Conservation (phyloP, 2,113 vertebrate genomes). For the Oreochromis niloticus region DNA sequence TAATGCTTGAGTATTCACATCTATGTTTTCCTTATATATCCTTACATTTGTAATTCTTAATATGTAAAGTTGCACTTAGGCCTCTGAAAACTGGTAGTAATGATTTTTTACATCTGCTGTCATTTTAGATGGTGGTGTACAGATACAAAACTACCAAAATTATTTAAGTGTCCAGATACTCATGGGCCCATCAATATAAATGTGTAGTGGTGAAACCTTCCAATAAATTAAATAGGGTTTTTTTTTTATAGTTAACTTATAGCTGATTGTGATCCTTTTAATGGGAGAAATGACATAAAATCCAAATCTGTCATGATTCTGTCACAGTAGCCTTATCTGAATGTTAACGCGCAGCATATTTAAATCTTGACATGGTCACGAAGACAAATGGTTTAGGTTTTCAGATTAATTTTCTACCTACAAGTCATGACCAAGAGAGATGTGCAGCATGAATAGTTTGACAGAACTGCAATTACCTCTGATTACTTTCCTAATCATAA, state of each 20-base stretch:
- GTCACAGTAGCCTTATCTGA: not conserved
- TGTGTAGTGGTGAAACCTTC: not conserved
- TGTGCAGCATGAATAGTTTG: conserved; percentile 33
- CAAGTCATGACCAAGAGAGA: conserved; percentile 31
- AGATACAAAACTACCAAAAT: not conserved
- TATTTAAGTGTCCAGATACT: not conserved
- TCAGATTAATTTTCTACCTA: conserved; percentile 15
- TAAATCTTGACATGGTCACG: not conserved
- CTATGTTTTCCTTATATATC: not conserved
- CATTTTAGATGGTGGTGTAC: not conserved
- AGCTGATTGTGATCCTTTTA: not conserved
- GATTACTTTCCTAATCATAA: conserved; percentile 58
- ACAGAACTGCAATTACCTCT: conserved; percentile 54
- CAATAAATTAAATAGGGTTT: not conserved
- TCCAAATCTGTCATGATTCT: not conserved
- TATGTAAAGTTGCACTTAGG: not conserved
- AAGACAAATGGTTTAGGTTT: not conserved
- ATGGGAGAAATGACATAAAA: not conserved
- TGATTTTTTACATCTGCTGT: not conserved
- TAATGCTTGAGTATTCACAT: not conserved
- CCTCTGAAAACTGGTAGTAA: not conserved
- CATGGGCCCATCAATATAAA: not conserved
- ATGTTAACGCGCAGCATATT: not conserved
- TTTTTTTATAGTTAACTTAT: not conserved
- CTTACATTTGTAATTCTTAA: not conserved